These are phyloP conservation scores for Bungarus multicinctus DNA, from an alignment of 2,113 vertebrate species.

Conservation along the genomic window DNA sequence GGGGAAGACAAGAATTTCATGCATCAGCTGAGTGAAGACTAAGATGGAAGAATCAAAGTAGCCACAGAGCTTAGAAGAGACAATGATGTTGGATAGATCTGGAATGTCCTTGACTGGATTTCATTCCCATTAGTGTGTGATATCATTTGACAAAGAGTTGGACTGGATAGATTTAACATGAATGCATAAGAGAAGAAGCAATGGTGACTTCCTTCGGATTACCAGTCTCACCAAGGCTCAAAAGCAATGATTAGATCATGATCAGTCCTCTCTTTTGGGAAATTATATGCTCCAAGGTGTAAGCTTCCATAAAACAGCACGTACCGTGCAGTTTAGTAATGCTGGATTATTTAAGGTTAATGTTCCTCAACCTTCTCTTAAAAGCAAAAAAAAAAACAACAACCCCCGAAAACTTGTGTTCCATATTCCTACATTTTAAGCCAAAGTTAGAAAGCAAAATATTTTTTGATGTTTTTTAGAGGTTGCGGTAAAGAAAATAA, in stretches of 20 bases:
- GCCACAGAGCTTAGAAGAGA: background rate
- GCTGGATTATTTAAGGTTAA: background rate
- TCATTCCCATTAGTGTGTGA: background rate
- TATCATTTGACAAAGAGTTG: background rate
- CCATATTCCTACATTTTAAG: background rate
- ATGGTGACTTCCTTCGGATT: background rate
- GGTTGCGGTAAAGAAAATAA: background rate
- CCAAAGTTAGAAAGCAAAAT: background rate
- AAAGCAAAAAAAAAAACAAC: background rate
- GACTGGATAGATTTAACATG: background rate
- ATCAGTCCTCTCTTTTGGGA: background rate
- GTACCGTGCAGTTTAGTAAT: background rate
- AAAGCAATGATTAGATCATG: background rate
- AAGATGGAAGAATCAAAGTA: background rate
- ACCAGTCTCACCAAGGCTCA: background rate
- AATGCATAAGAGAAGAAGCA: background rate
- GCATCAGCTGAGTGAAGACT: background rate
- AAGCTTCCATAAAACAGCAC: background rate
- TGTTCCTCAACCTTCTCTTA: background rate
- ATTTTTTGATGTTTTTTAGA: background rate
- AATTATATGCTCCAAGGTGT: background rate
- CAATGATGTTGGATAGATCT: background rate
- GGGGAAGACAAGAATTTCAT: background rate
- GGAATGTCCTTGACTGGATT: background rate
- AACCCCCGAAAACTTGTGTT: background rate